Base-by-base conservation (phyloP, 2,113 vertebrate genomes). In the Melanerpes aurifrons region DNA sequence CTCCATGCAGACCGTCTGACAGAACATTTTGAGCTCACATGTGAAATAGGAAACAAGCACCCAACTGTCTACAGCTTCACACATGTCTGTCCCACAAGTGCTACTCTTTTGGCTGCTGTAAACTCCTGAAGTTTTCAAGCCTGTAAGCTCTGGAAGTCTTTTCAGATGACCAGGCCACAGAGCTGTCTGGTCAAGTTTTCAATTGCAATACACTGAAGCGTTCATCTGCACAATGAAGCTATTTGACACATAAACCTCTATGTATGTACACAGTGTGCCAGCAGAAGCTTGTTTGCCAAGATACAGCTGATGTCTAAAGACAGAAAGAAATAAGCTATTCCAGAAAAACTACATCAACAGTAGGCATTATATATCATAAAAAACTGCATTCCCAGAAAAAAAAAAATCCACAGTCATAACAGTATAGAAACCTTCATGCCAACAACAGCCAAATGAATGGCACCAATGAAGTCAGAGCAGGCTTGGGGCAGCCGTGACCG, bases 71-170 rank as follows among this genome's bases (percentile, higher is more conserved):
- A 20, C 40, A 67, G 20, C 63, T 69, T 43, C 43, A 4, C 20
- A 17, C 10, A 5, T 0, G 0, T 48, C 12, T 28, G 37, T 40
- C 63, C 57, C 37, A 50, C 28, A 12, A 29, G 13, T 4, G 9
- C 17, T 12, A 43, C 3, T 0, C 8, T 78, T 77, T 2, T 25
- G 6, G 22, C 54, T 2, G 1, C 20, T 0, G 0, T 3, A n/a
- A 3, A 2, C 47, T 50, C 67, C 3, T 21, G 4, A 66, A 45
- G 31, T 81, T 76, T 86, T 70, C 28, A 31, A 62, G 37, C 18
- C 73, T 5, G 10, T 25, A 28, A 1, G 1, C 12, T 20, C 47
- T 10, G 18, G 7, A 72, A 91, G 40, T 6, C 64, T 9, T 12
- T 48, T 43, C n/a, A 83, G 32, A 48, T 2, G 6, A 24, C 10